Evolutionary conservation across 2,888 invertebrate species (phyloP), one percentile per base, ranked within the genome.

Genomic region (Pristionchus mayeri): DNA sequence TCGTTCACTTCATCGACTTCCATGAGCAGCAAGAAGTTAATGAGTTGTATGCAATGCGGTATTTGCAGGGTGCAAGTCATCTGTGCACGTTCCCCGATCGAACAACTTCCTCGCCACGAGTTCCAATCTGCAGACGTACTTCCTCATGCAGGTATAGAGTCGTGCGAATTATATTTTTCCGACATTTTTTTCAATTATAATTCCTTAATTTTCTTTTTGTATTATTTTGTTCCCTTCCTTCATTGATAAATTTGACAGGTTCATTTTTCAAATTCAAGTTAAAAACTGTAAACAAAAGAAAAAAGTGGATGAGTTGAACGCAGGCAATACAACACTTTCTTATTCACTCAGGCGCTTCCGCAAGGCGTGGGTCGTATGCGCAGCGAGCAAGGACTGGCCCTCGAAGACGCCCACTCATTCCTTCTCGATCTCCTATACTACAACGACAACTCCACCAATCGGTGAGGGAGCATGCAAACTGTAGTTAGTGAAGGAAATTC

Each of bases 401-500:
- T 93, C 93, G 88, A 93, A 92, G 86, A 92, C 88, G 93, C 99
- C 0, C 95, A 97, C 60, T 94, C 96, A 11, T 98, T 99, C 92
- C 94, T 99, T 0, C 94, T 98, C 88, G 97, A 98, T 93, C 94
- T 99, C 54, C 97, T 99, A 93, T 98, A 98, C 93, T 98, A 98
- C 94, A 99, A 99, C 91, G 99, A 99, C 93, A 99, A 99, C 93
- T 96, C 96, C 1, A 97, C 97, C 93, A 99, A 99, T 86, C 86
- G 92, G 88, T 91, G 60, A 21, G 57, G 2, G n/a, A n/a, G 18
- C 18, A 44, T 44, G 6, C 44, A 44, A 44, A 57, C 21, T 57
- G 7, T 57, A 57, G 86, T 71, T 76, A 94, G 93, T 18, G 18
- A 57, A 57, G 21, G 21, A 57, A 57, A 57, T 57, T 57, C 57